These are phyloP conservation scores for Eutolmus rufibarbis DNA, from an alignment of 2,888 invertebrate genomes.

Conservation along the genomic window DNA sequence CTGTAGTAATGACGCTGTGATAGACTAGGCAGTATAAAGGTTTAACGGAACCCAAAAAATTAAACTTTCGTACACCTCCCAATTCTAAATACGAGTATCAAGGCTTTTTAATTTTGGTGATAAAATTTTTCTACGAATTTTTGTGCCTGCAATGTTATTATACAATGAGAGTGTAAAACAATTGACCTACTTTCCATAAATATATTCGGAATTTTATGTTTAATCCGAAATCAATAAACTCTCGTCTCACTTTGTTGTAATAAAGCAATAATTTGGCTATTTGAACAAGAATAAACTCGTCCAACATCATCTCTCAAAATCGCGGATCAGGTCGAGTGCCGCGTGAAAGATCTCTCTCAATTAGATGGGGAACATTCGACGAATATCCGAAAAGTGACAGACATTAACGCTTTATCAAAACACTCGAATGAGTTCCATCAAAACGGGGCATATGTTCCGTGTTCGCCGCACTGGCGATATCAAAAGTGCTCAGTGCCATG, in stretches of 20 bases:
- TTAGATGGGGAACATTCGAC: background rate
- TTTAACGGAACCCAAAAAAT: too few relatives aligned
- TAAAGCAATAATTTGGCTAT: background rate
- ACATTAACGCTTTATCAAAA: background rate
- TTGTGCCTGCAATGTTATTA: too few relatives aligned
- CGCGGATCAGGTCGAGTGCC: background rate
- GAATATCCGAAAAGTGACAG: background rate
- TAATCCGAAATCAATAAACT: background rate
- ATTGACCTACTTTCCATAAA: too few relatives aligned
- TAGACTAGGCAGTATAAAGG: too few relatives aligned
- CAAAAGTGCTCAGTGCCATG: background rate
- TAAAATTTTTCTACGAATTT: too few relatives aligned
- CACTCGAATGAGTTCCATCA: background rate
- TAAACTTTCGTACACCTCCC: too few relatives aligned
- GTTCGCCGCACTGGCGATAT: background rate
- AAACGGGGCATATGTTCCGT: background rate
- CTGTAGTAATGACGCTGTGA: too few relatives aligned
- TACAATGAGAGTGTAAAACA: too few relatives aligned
- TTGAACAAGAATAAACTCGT: background rate
- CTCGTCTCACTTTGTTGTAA: background rate
- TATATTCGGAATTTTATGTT: background rate
- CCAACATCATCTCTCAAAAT: background rate
- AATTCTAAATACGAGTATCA: too few relatives aligned
- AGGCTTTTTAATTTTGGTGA: too few relatives aligned
- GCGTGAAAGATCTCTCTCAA: background rate